Evolutionary conservation across 2,888 invertebrate species (phyloP).

Genomic region (Bedellia somnulentella): DNA sequence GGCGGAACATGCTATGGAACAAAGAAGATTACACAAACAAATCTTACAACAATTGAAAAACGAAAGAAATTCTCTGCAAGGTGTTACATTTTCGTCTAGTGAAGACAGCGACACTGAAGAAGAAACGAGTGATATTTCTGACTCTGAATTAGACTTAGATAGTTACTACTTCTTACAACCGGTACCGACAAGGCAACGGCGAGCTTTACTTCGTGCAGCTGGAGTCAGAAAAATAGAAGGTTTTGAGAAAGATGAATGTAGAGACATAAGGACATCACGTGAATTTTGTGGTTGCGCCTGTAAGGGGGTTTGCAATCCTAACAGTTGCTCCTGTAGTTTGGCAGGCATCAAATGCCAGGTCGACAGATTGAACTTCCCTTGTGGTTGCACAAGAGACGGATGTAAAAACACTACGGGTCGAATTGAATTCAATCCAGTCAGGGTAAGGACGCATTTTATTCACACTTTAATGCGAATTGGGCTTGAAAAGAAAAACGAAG

Average conservation of each 20-base stretch:
- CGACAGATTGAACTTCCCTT: slow-evolving; percentile 93
- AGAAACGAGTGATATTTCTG: slow-evolving; percentile 77
- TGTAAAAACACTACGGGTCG: slow-evolving; percentile 91
- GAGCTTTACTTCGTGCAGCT: slow-evolving; percentile 85
- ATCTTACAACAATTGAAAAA: slow-evolving; percentile 73
- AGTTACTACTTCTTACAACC: slow-evolving; percentile 91
- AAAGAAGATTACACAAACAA: slow-evolving; percentile 82
- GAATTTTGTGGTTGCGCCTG: slow-evolving; percentile 94
- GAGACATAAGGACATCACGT: slow-evolving; percentile 86
- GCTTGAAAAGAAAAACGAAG: slow-evolving; percentile 81
- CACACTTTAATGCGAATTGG: slow-evolving; percentile 94
- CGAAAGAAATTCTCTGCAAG: slow-evolving; percentile 63
- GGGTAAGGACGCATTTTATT: slow-evolving; percentile 95
- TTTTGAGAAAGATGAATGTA: slow-evolving; percentile 91
- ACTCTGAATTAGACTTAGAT: slow-evolving; percentile 84
- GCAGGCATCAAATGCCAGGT: slow-evolving; percentile 98
- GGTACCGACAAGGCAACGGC: slow-evolving; percentile 86
- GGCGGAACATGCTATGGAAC: slow-evolving; percentile 86
- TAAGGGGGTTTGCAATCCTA: slow-evolving; percentile 92
- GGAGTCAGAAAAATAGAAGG: slow-evolving; percentile 94
- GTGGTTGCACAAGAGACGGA: slow-evolving; percentile 92
- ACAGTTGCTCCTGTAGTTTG: slow-evolving; percentile 91
- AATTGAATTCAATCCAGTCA: slow-evolving; percentile 93
- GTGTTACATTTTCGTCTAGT: slow-evolving; percentile 68
- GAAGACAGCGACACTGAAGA: slow-evolving; percentile 86